These are phyloP conservation scores for Anser brachyrhynchus DNA, from an alignment of 2,113 vertebrate genomes.

Conservation along the genomic window DNA sequence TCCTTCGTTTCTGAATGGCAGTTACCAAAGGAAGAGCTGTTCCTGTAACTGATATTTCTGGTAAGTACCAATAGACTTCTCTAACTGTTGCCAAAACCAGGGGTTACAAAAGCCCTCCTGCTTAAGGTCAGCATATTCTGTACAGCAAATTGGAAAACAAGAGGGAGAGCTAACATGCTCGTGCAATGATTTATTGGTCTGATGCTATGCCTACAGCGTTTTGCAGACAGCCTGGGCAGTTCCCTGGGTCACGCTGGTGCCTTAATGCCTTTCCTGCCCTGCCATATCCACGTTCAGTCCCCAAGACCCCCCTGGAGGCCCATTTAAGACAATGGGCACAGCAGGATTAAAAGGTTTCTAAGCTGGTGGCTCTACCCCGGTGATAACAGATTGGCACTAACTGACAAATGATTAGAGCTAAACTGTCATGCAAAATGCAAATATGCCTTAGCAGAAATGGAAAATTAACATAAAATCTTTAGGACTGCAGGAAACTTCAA, in stretches of 20 bases:
- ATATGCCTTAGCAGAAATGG: conserved; percentile 74
- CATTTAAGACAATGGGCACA: not conserved
- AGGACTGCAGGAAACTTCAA: conserved; percentile 74
- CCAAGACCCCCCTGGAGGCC: not conserved
- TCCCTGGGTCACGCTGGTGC: not conserved
- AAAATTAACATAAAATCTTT: conserved; percentile 80
- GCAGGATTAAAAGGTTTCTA: conserved; percentile 25
- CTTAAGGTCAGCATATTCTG: not conserved
- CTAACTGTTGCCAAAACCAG: not conserved
- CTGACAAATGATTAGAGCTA: conserved; percentile 72
- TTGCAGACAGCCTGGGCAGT: not conserved
- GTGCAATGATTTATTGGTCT: not conserved
- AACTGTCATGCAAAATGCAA: conserved; percentile 77
- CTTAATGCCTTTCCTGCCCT: not conserved
- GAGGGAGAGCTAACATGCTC: not conserved
- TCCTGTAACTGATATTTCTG: not conserved
- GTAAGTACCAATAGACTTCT: not conserved
- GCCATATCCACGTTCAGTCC: not conserved
- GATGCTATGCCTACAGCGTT: not conserved
- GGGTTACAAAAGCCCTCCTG: not conserved
- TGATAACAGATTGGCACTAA: conserved; percentile 72
- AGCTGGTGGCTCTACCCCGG: conserved; percentile 58
- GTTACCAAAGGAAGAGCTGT: not conserved
- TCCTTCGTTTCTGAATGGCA: not conserved
- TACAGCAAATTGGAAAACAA: not conserved